Evolutionary conservation across 2,888 invertebrate species (phyloP).

Genomic region (Clusia tigrina): DNA sequence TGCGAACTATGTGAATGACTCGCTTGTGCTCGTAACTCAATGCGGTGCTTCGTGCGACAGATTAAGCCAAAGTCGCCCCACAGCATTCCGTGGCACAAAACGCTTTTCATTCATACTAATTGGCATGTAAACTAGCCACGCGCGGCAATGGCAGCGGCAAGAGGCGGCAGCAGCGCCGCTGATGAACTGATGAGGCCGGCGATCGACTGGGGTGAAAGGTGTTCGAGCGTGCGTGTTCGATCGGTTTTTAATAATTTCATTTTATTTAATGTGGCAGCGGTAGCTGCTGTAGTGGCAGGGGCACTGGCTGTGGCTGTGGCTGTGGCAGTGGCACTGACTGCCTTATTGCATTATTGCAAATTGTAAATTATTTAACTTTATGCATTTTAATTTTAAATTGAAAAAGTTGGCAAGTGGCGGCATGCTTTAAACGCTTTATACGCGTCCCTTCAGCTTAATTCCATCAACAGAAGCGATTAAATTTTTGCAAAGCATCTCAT

Average conservation of each 20-base stretch:
- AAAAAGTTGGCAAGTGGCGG: constrained; percentile 25
- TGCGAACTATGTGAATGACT: no score
- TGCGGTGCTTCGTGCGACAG: no score
- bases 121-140: constrained; percentile 14
- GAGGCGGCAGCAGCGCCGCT: neutral
- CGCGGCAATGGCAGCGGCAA: neutral
- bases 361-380: constrained; percentile 37
- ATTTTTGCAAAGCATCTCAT: constrained; percentile 16
- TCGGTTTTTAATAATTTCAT: constrained; percentile 17
- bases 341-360: constrained; percentile 12
- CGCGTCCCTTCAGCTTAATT: constrained; percentile 26
- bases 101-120: constrained; percentile 16
- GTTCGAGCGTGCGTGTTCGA: constrained; percentile 10
- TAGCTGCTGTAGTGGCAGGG: neutral
- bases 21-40: no score
- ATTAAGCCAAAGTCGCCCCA: no score
- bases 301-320: neutral
- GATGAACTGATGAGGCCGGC: neutral
- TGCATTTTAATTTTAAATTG: constrained; percentile 36
- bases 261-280: neutral
- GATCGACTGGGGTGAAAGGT: constrained; percentile 15
- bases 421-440: constrained; percentile 25
- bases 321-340: neutral
- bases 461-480: constrained; percentile 31
- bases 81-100: neutral